phyloP scores from a whole-genome alignment of 2,888 invertebrate species.

The Plutella xylostella region DNA sequence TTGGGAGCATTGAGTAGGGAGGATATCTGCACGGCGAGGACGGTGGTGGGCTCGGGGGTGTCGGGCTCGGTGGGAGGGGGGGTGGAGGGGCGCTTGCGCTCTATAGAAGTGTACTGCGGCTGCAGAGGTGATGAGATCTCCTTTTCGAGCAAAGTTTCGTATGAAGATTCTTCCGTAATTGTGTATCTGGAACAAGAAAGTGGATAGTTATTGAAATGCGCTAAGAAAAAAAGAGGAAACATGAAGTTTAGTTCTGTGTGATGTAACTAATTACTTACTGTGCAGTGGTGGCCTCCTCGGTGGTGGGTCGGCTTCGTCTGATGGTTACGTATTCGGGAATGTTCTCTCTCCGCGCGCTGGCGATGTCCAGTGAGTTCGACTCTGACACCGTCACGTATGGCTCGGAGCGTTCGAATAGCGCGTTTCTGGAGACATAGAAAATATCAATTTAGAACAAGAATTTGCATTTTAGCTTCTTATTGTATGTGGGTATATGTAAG shows the following conservation, averaged over 20 bases:
- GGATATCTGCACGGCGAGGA: conserved; percentile 57
- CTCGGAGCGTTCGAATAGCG: conserved; percentile 50
- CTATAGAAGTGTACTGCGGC: conserved; percentile 52
- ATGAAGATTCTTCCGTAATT: conserved; percentile 35
- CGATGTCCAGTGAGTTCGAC: conserved; percentile 34
- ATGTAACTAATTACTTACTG: conserved; percentile 49
- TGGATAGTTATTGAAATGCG: not conserved
- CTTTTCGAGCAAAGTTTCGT: conserved; percentile 47
- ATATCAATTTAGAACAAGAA: not conserved
- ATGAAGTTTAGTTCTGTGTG: not conserved
- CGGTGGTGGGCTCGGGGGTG: conserved; percentile 49
- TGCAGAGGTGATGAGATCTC: conserved; percentile 51
- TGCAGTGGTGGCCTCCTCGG: conserved; percentile 55
- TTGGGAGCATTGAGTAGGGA: conserved; percentile 49
- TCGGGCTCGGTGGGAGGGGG: conserved; percentile 19
- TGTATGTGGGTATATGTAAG: not conserved
- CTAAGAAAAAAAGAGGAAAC: not conserved
- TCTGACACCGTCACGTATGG: conserved; percentile 38
- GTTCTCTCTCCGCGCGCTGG: conserved; percentile 40
- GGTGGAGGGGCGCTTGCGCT: conserved; percentile 45
- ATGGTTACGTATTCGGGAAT: conserved; percentile 77
- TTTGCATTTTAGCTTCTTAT: no score
- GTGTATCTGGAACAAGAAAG: conserved; percentile 34
- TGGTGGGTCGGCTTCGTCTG: conserved; percentile 67
- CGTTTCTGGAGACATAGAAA: conserved; percentile 35